Conservation (phyloP, 1,140 invertebrate genomes). For the Bombus picipes region DNA sequence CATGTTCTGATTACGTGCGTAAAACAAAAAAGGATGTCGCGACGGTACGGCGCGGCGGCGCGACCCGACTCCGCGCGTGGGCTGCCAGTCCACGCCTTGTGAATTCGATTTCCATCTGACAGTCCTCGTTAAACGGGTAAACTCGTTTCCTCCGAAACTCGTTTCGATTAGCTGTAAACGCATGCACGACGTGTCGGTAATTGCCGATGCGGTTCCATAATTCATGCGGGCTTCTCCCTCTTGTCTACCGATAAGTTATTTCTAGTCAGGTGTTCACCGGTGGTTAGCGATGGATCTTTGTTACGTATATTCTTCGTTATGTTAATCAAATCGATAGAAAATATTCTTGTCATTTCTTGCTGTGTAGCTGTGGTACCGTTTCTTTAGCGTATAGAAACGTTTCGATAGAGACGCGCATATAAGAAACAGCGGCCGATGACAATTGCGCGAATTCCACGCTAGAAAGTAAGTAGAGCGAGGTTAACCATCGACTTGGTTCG, state of each 20-base stretch:
- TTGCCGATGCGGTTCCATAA: slow-evolving; percentile 30
- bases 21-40: slow-evolving; percentile 53
- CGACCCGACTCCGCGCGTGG: slow-evolving; percentile 18
- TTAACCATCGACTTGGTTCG: slow-evolving; percentile 3
- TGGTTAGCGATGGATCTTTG: neutral
- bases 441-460: neutral
- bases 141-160: slow-evolving; percentile 2
- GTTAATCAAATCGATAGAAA: neutral
- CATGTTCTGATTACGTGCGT: slow-evolving; percentile 62
- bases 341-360: neutral
- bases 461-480: slow-evolving; percentile 1
- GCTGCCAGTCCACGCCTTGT: slow-evolving; percentile 39
- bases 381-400: neutral
- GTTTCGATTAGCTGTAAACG: slow-evolving; percentile 28
- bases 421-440: neutral
- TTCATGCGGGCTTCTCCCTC: slow-evolving; percentile 14
- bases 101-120: slow-evolving; percentile 43
- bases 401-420: neutral
- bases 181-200: slow-evolving; percentile 29
- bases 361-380: neutral
- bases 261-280: neutral
- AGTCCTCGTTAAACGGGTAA: slow-evolving; percentile 4
- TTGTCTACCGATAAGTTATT: neutral
- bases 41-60: slow-evolving; percentile 10
- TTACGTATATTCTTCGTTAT: neutral